Evolutionary conservation across 2,888 invertebrate species (phyloP).

Genomic region (Drosophila subquinaria): DNA sequence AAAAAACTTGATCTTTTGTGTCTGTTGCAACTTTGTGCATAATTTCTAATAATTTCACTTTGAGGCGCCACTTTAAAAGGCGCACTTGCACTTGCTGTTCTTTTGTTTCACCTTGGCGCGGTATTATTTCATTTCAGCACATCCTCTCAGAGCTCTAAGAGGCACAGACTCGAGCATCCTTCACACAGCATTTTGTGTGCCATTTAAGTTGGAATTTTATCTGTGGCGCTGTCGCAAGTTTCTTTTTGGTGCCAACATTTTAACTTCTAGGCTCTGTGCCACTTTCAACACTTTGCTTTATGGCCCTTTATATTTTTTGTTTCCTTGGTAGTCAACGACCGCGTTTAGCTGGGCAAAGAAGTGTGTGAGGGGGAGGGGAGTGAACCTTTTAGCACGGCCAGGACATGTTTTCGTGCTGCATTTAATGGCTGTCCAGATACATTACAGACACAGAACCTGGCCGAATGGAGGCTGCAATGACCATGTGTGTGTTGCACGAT

Average conservation of each 20-base stretch:
- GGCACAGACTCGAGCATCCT: constrained; percentile 35
- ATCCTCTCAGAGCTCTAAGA: constrained; percentile 23
- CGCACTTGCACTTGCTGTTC: constrained; percentile 31
- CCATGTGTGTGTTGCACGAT: constrained; percentile 12
- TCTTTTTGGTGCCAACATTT: constrained; percentile 46
- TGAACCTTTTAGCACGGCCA: constrained; percentile 65
- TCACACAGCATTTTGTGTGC: constrained; percentile 39
- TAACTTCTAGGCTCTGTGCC: constrained; percentile 69
- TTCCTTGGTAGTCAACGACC: constrained; percentile 18
- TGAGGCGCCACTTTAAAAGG: constrained; percentile 32
- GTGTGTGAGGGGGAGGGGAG: not conserved
- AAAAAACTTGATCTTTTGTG: constrained; percentile 17
- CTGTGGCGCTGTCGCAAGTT: constrained; percentile 57
- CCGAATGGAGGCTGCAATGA: not conserved
- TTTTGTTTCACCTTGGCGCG: constrained; percentile 39
- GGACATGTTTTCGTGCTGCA: constrained; percentile 57
- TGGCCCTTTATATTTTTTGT: constrained; percentile 33
- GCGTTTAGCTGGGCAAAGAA: not conserved
- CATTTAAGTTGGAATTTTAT: constrained; percentile 59
- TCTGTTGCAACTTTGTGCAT: constrained; percentile 52
- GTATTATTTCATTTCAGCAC: constrained; percentile 48
- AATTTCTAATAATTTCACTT: constrained; percentile 54
- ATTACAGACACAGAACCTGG: constrained; percentile 35
- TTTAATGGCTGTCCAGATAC: constrained; percentile 68
- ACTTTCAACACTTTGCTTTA: constrained; percentile 72